Evolutionary conservation across 2,797 vertebrate species (phyloP).

Genomic region (Coccyzus lansbergi): DNA sequence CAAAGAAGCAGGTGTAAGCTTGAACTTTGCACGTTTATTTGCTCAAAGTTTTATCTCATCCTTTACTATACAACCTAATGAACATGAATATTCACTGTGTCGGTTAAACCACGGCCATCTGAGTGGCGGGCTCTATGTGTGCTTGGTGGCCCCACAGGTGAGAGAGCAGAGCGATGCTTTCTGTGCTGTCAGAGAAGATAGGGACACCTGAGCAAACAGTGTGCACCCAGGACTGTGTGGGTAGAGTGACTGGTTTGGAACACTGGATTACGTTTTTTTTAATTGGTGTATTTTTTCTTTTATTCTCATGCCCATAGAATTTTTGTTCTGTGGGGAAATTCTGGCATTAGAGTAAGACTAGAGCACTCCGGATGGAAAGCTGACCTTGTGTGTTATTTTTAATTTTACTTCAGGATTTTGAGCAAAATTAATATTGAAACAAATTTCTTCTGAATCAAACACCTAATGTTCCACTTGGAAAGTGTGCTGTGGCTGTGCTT

Average conservation of each 20-base stretch:
- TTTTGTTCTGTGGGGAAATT: background rate
- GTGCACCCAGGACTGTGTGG: background rate
- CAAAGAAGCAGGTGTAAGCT: constrained; percentile 61
- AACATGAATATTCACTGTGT: constrained; percentile 15
- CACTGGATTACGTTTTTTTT: background rate
- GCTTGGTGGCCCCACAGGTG: background rate
- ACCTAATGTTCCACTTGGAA: background rate
- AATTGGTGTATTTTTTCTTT: too few relatives aligned
- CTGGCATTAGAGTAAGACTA: background rate
- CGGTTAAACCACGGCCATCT: background rate
- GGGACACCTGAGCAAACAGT: constrained; percentile 37
- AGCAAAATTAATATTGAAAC: background rate
- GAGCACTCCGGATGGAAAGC: background rate
- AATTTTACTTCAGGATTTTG: background rate
- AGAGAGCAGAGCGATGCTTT: background rate
- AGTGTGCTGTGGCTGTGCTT: background rate
- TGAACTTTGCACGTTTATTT: constrained; percentile 71
- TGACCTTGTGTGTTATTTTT: background rate
- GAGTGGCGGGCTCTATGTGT: background rate
- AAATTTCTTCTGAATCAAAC: background rate
- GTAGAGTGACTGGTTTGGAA: background rate
- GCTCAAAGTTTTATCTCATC: constrained; percentile 71
- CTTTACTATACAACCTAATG: background rate
- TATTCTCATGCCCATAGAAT: background rate
- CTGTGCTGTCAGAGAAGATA: background rate